phyloP scores from a whole-genome alignment of 2,113 vertebrate species.

The Tenrec ecaudatus region DNA sequence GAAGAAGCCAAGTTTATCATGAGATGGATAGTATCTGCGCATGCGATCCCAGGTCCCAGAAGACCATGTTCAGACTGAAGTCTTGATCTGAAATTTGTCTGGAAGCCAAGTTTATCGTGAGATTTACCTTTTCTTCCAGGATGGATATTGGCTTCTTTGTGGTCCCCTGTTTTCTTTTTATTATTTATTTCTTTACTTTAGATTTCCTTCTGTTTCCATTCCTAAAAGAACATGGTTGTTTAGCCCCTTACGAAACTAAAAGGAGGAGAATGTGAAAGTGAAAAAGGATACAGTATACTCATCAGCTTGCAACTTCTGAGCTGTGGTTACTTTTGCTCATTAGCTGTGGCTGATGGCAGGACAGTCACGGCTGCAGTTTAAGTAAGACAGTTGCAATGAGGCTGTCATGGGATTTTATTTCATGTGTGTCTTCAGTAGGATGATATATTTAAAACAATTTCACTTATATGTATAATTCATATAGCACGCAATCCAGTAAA shows the following conservation, averaged over 20 bases:
- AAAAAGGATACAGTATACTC: background rate
- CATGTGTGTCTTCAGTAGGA: background rate
- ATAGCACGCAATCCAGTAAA: no score
- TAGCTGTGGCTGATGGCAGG: background rate
- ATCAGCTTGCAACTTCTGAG: background rate
- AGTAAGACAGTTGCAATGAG: background rate
- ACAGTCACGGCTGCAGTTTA: accelerated
- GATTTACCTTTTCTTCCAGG: background rate
- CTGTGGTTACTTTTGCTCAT: accelerated
- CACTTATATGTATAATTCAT: no score
- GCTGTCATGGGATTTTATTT: background rate
- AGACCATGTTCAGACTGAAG: slow-evolving; percentile 89
- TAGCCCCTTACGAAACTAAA: slow-evolving; percentile 9
- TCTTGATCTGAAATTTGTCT: slow-evolving; percentile 73
- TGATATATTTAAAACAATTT: background rate
- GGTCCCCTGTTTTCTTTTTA: no score
- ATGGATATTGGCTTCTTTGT: background rate
- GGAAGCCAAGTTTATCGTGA: background rate
- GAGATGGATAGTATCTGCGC: slow-evolving; percentile 97
- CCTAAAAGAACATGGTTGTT: background rate
- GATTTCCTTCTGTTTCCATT: background rate
- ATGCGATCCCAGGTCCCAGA: slow-evolving; percentile 74
- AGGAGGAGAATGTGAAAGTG: background rate
- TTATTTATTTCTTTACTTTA: no score
- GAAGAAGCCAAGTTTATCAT: no score